A percentile compares a stretch with the other conserved stretches of the same genome.
phyloP scores from a whole-genome alignment of 2,888 invertebrate genomes.

The Drosophila setosimentum region DNA sequence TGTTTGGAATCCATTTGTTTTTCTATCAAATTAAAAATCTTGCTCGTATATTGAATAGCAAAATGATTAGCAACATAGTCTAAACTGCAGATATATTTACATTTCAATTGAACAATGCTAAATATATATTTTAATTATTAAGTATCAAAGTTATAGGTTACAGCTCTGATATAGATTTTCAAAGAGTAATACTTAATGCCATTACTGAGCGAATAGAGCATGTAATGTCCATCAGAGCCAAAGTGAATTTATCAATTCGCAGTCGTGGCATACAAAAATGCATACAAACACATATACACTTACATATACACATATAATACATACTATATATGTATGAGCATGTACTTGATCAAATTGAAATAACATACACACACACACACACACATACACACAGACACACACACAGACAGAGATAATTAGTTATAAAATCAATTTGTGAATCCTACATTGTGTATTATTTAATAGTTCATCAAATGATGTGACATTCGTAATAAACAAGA shows the following conservation, averaged over 20 bases:
- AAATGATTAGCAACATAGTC: no score
- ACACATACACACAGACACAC: constrained; percentile 13
- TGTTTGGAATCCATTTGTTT: background rate
- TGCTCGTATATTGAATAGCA: background rate
- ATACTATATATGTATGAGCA: constrained; percentile 2
- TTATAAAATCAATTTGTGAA: constrained; percentile 48
- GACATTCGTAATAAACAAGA: constrained; percentile 56
- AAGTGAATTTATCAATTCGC: constrained; percentile 21
- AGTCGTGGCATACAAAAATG: constrained; percentile 42
- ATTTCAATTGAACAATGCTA: background rate
- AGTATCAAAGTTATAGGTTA: background rate
- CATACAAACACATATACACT: constrained; percentile 22
- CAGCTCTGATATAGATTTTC: constrained; percentile 1
- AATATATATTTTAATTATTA: background rate
- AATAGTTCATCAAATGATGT: constrained; percentile 54
- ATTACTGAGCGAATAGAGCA: background rate
- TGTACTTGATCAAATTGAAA: constrained; percentile 7
- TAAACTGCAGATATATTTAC: background rate
- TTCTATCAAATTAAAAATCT: background rate
- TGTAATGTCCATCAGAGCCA: background rate
- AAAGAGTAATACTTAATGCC: background rate
- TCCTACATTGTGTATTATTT: constrained; percentile 55
- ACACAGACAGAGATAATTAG: constrained; percentile 37
- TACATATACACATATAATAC: background rate
- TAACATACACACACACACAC: constrained; percentile 14